Percentiles rank a stretch among this genome's conserved stretches.
Conservation (phyloP, 2,888 invertebrate genomes). For the Acanthosepion esculentum region DNA sequence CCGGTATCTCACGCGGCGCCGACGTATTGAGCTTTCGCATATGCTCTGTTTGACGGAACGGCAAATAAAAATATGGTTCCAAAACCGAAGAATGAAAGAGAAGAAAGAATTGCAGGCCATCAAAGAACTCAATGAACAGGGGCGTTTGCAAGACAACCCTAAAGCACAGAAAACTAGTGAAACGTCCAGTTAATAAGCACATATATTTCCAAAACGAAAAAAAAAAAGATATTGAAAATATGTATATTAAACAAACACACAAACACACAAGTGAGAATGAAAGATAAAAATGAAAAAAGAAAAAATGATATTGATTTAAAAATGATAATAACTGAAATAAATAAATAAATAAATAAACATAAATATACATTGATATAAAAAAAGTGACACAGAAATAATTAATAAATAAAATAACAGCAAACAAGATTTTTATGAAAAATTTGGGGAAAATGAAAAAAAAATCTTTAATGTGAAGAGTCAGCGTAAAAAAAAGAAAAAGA, state of each 20-base stretch:
- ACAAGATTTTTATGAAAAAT: not conserved
- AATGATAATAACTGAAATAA: not conserved
- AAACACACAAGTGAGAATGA: constrained; percentile 12
- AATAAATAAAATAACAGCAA: not conserved
- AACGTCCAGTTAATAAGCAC: constrained; percentile 43
- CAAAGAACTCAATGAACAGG: constrained; percentile 95
- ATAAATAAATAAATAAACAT: not conserved
- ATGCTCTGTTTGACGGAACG: constrained; percentile 96
- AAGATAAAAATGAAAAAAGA: not conserved
- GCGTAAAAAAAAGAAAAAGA: too few relatives aligned
- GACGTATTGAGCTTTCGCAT: constrained; percentile 97
- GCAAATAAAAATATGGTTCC: constrained; percentile 85
- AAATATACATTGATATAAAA: not conserved
- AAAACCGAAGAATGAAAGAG: constrained; percentile 98
- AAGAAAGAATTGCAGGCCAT: constrained; percentile 99
- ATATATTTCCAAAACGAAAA: not conserved
- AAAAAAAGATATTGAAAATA: not conserved
- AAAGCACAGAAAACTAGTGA: constrained; percentile 42
- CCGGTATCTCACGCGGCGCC: constrained; percentile 95
- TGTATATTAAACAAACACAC: not conserved
- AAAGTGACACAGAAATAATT: not conserved
- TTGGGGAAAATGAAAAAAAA: not conserved
- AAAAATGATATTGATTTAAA: not conserved
- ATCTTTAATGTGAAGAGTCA: not conserved
- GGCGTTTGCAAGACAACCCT: constrained; percentile 47